Evolutionary conservation across 2,797 vertebrate genomes (phyloP).

Genomic region (Champsocephalus gunnari): DNA sequence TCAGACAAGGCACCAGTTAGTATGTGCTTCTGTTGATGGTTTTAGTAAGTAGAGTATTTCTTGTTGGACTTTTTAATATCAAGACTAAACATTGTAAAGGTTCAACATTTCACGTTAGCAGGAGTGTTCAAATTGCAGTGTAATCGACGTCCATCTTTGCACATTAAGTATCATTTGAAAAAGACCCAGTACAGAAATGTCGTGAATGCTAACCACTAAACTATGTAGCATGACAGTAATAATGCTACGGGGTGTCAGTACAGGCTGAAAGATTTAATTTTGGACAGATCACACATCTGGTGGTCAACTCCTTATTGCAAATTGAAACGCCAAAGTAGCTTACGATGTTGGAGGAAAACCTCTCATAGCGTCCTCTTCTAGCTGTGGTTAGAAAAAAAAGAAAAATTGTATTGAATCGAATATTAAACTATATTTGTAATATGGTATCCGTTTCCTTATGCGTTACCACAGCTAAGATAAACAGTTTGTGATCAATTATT

Average conservation of each 20-base stretch:
- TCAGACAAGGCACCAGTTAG: constrained; percentile 2
- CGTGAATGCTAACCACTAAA: background rate
- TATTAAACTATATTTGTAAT: background rate
- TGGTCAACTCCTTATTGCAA: too few species aligned
- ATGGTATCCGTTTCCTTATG: background rate
- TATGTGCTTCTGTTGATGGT: background rate
- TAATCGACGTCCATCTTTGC: background rate
- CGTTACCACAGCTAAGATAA: background rate
- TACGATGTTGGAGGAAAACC: background rate
- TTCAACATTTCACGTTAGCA: too few species aligned
- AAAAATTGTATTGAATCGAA: background rate
- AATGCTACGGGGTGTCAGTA: background rate
- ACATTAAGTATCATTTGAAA: background rate
- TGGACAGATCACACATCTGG: background rate
- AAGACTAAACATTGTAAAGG: background rate
- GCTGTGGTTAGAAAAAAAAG: background rate
- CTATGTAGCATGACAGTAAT: background rate
- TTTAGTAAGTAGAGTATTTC: background rate
- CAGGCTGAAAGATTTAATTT: background rate
- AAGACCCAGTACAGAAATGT: background rate
- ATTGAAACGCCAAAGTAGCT: background rate
- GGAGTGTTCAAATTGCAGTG: background rate
- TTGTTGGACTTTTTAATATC: background rate
- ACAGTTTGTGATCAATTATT: background rate
- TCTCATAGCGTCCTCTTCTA: background rate